Base-by-base conservation (phyloP, 1,140 invertebrate species). In the Mylabris phalerata region DNA sequence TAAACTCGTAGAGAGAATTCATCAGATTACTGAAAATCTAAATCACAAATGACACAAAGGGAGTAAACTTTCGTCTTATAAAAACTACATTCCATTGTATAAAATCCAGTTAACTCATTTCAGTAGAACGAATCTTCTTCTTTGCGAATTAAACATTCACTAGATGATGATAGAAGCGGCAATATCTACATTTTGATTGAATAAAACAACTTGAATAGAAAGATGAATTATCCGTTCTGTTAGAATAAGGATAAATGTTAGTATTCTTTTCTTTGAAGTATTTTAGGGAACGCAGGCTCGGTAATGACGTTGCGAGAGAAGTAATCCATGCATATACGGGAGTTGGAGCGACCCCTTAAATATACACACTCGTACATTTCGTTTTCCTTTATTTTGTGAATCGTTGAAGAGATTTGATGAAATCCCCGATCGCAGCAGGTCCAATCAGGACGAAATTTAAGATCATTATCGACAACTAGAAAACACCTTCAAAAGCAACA, bases 21-120 rank as follows among this genome's bases (percentile, higher is more conserved):
- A 51, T 59, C 65, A 57, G 60, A 67, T 67, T 65, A 65, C 59
- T 45, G 48, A 55, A 65, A 66, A 68, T 68, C 64, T 66, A 63
- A 68, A 66, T 68, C 62, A 63, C 66, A 66, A 68, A 68, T 64
- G 57, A 64, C 47, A 64, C 59, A 67, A 67, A 66, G 61, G 52
- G 61, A 65, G 59, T 60, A 63, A 63, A 65, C 40, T 67, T 62
- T 65, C 19, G 19, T 19, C 49, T 59, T 59, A 51, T 54, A 66
- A 63, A 64, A 64, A 63, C 64, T 64, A 61, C 62, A 57, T 62
- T 60, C 60, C 63, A 66, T 66, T 66, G 59, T 63, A 63, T 41
- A 60, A 61, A 66, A 66, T 66, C 62, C 61, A 60, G 62, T 63
- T 63, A 66, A 61, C 62, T 66, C 64, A 65, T 63, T 63, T 64